Evolutionary conservation across 2,113 vertebrate genomes (phyloP), one percentile per base, ranked within the genome.

Genomic region (Empidonax traillii): DNA sequence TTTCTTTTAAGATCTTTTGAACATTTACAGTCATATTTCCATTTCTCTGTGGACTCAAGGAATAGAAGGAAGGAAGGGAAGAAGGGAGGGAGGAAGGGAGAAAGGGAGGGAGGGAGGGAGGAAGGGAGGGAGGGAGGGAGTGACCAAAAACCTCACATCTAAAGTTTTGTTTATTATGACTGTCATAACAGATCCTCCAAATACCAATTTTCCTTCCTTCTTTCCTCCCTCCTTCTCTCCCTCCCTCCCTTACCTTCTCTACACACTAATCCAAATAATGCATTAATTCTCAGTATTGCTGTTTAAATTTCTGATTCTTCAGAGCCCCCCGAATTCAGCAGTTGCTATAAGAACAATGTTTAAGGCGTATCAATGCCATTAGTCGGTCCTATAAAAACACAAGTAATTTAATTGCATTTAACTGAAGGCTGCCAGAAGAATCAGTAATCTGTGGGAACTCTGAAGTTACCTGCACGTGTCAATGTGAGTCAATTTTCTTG

Each of bases 271-370:
- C 49, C 46, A 14, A 46, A 41, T 24, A 53, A 30, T 2, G 18
- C 13, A 12, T 75, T 72, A 68, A 49, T 11, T 81, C 27, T 81
- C 41, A 51, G 21, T 27, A 8, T 41, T 81, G 46, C 43, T 71
- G 10, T 53, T 78, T 65, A 56, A 61, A 67, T 56, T 66, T 83
- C n/a, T 73, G 9, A 20, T 58, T 39, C 9, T 31, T 52, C 41
- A 25, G 74, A 61, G 23, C 12, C 3, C 20, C 37, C 37, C 56
- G 44, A 79, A 53, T 58, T 49, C 72, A 49, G 43, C 81, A 73
- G 85, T 91, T 95, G 74, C 74, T 87, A 69, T 79, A 95, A 87
- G 41, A 95, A 58, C 62, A 76, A 14, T 67, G 24, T 91, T 82
- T 76, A 87, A 83, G 46, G 56, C 23, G 21, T 58, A 62, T 80